A percentile compares a stretch with the other conserved stretches of the same genome.
Evolutionary conservation across 2,113 vertebrate genomes (phyloP).

Genomic region (Dryoscopus gambensis): DNA sequence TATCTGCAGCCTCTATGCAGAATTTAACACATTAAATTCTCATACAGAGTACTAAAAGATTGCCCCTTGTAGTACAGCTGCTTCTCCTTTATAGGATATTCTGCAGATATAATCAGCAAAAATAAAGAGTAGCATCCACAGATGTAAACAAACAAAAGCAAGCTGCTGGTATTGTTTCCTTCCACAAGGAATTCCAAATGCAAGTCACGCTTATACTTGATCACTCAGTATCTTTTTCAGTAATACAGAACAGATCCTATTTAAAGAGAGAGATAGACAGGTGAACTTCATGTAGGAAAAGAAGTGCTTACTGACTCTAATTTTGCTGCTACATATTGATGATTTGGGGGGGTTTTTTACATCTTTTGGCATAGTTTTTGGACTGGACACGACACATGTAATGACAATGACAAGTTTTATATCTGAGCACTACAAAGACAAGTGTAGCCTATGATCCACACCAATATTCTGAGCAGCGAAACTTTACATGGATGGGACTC

Average conservation of each 20-base stretch:
- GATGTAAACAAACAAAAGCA: not conserved
- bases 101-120: not conserved
- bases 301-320: not conserved
- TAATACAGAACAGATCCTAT: slow-evolving; percentile 5
- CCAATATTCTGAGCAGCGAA: not conserved
- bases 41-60: not conserved
- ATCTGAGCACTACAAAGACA: not conserved
- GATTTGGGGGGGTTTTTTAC: not conserved
- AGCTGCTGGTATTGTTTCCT: not conserved
- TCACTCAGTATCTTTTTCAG: not conserved
- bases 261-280: not conserved
- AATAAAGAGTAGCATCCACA: not conserved
- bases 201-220: not conserved
- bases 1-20: not conserved
- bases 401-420: not conserved
- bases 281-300: not conserved
- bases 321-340: not conserved
- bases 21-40: not conserved
- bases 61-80: not conserved
- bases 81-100: not conserved
- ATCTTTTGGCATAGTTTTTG: not conserved
- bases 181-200: slow-evolving; percentile 8
- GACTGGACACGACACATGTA: not conserved
- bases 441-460: not conserved
- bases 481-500: not conserved